These are phyloP conservation scores for Heliconius congener DNA, from an alignment of 1,140 invertebrate genomes.

Conservation along the genomic window DNA sequence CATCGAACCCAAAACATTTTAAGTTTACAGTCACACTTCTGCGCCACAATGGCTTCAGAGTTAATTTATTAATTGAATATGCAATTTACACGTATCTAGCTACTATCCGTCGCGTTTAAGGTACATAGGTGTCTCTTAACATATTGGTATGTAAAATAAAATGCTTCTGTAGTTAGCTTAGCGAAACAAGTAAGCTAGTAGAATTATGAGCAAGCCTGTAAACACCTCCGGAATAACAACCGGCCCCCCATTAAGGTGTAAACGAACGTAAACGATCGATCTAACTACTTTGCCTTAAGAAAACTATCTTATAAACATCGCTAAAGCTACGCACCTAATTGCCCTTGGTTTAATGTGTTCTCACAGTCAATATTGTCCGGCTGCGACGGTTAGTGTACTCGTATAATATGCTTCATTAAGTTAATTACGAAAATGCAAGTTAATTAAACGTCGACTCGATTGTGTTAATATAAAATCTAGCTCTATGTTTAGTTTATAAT, in stretches of 20 bases:
- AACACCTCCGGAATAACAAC: slow-evolving; percentile 61
- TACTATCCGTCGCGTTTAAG: no score
- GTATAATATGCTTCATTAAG: slow-evolving; percentile 8
- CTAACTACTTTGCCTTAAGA: slow-evolving; percentile 55
- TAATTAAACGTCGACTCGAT: neutral
- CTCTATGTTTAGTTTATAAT: neutral
- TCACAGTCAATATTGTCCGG: slow-evolving; percentile 1
- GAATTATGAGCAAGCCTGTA: slow-evolving; percentile 57
- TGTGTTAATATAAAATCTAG: neutral
- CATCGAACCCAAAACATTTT: no score
- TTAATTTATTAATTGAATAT: no score
- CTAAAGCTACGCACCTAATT: slow-evolving; percentile 47
- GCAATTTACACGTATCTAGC: no score
- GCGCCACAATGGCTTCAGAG: no score
- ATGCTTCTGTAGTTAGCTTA: slow-evolving; percentile 16
- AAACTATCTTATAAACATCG: slow-evolving; percentile 48
- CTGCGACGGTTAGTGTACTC: neutral
- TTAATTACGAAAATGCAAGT: slow-evolving; percentile 6
- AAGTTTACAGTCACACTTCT: neutral
- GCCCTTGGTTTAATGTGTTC: slow-evolving; percentile 13
- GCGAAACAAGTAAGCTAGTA: slow-evolving; percentile 34
- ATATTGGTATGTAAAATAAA: slow-evolving; percentile 5
- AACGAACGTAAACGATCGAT: slow-evolving; percentile 63
- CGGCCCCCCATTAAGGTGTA: slow-evolving; percentile 62
- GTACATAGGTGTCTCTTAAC: slow-evolving; percentile 20